Percentiles rank a stretch among this genome's conserved stretches.
These are phyloP conservation scores for Calameuta idolon DNA, from an alignment of 2,888 invertebrate genomes.

Conservation along the genomic window DNA sequence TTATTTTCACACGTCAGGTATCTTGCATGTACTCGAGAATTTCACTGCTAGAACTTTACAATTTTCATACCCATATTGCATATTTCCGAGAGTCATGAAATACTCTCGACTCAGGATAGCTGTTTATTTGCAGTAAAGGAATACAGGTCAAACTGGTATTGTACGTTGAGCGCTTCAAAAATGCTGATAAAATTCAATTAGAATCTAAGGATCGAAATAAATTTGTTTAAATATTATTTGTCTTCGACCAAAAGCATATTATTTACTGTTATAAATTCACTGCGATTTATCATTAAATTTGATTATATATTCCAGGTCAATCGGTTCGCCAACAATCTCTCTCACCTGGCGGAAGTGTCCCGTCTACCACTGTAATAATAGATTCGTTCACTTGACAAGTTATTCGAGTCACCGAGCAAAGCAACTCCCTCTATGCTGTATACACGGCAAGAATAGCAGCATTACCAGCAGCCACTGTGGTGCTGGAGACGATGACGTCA, in stretches of 20 bases:
- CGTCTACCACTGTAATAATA: neutral
- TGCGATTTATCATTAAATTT: neutral
- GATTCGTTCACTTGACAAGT: neutral
- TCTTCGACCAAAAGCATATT: neutral
- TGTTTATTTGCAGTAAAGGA: neutral
- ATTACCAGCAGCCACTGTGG: neutral
- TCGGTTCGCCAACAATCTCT: neutral
- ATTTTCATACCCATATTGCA: neutral
- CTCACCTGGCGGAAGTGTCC: neutral
- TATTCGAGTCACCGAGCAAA: neutral
- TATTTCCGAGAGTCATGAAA: neutral
- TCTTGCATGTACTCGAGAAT: neutral
- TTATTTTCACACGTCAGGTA: neutral
- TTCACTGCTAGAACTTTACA: neutral
- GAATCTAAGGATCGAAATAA: neutral
- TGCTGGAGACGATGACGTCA: neutral
- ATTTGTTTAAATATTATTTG: neutral
- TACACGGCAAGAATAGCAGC: neutral
- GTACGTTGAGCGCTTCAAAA: neutral
- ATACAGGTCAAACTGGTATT: neutral
- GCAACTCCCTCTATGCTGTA: neutral
- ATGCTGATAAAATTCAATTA: neutral
- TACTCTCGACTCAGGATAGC: neutral
- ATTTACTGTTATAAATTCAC: neutral
- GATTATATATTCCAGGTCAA: neutral